Base-by-base conservation (phyloP, 2,888 invertebrate genomes). In the Gnatocerus cornutus region DNA sequence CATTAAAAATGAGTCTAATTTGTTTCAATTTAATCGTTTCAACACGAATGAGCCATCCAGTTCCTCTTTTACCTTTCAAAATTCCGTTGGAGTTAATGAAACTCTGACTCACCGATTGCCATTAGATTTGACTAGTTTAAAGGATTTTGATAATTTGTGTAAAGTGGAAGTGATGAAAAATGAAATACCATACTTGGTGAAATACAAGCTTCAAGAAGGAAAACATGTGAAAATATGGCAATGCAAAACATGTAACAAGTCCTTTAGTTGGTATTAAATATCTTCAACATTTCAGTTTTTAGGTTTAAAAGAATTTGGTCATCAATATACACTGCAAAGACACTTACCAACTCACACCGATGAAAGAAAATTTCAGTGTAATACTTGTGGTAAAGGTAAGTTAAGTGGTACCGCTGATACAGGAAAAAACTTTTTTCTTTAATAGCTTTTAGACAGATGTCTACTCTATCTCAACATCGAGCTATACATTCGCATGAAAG, bases 401-500 rank as follows among this genome's bases (percentile, higher is more conserved):
- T 14, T 39, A 12, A 55, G 30, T 43, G 41, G 29, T 63, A 21
- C 9, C 21, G 8, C 63, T 12, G 13, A 56, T 16, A 27, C 7
- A 10, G 10, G 29, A 14, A 48, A 2, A 48, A 59, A 10, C 43
- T 41, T 41, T 13, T 2, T 55, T 67, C 55, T 46, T 37, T 13
- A 12, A 41, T 68, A 84, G 90, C 91, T 73, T 92, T 92, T 78
- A 86, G 92, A 0, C 91, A 93, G 83, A 89, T 92, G 78, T 92
- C 92, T 33, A 93, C 93, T 0, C 83, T 93, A 50, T 91, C 91
- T 74, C 93, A 93, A 78, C 93, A 93, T 78, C 88, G 90, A 53
- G 92, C 92, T n/a, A 93, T 92, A 77, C 93, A 93, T 80, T 92
- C 92, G n/a, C 88, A 90, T 37, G 91, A 90, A 37, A 85, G 93